A percentile compares a stretch with the other conserved stretches of the same genome.
Evolutionary conservation across 2,113 vertebrate species (phyloP).

Genomic region (Syngnathus floridae): DNA sequence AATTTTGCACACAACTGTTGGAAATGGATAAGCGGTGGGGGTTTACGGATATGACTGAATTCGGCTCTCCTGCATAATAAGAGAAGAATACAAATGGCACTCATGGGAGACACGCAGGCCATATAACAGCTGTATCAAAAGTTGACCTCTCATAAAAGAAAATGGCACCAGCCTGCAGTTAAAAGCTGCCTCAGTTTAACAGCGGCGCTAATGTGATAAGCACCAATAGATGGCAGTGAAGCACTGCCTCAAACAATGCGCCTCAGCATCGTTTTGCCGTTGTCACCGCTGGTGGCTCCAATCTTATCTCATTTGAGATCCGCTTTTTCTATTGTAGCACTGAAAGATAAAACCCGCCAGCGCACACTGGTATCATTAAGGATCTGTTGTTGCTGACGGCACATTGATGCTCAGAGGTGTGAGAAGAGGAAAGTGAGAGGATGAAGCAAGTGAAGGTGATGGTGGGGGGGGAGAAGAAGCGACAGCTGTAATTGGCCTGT

Average conservation of each 20-base stretch:
- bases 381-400: conserved; percentile 68
- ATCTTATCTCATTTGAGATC: conserved; percentile 64
- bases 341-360: conserved; percentile 65
- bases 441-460: conserved; percentile 32
- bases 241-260: conserved; percentile 13
- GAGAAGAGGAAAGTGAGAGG: conserved; percentile 41
- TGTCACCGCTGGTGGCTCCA: conserved; percentile 55
- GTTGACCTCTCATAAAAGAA: background rate
- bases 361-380: conserved; percentile 64
- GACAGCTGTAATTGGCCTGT: conserved; percentile 61
- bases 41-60: too few species aligned
- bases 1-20: too few species aligned
- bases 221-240: conserved; percentile 65
- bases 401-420: conserved; percentile 59
- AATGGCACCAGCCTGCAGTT: conserved; percentile 21
- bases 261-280: conserved; percentile 37
- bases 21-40: too few species aligned
- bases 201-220: background rate
- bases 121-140: background rate
- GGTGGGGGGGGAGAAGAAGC: conserved; percentile 31
- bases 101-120: background rate
- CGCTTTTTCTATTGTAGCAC: conserved; percentile 62
- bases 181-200: conserved; percentile 11
- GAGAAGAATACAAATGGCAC: background rate
- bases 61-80: background rate